Percentiles rank a stretch among this genome's conserved stretches.
Conservation (phyloP, 2,888 invertebrate species). For the Eupithecia subumbrata region DNA sequence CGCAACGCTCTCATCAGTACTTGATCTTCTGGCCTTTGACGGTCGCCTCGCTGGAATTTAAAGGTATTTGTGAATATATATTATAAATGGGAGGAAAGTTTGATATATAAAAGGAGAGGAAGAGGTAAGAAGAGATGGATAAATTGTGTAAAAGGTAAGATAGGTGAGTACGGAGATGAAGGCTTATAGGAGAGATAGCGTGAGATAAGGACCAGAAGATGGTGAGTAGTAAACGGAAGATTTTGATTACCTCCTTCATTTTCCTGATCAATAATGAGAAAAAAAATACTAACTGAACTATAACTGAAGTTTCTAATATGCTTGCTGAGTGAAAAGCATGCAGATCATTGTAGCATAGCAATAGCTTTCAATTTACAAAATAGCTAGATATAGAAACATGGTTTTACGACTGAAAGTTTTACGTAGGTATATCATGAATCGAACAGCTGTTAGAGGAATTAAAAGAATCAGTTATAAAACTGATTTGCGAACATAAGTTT, state of each 20-base stretch:
- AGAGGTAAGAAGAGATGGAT: background rate
- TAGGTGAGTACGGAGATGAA: background rate
- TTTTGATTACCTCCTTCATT: background rate
- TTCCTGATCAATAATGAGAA: background rate
- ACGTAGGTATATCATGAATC: background rate
- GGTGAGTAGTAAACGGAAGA: background rate
- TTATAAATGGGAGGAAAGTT: background rate
- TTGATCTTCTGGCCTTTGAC: slow-evolving; percentile 93
- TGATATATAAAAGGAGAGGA: background rate
- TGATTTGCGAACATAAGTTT: too few relatives aligned
- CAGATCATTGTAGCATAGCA: background rate
- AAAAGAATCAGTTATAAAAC: background rate
- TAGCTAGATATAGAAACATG: background rate
- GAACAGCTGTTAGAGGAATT: background rate
- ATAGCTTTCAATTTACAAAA: background rate
- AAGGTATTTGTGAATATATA: background rate
- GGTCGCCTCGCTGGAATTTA: slow-evolving; percentile 85
- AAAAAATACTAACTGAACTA: background rate
- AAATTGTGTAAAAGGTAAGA: background rate
- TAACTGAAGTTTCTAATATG: background rate
- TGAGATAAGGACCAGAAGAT: background rate
- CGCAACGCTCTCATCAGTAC: slow-evolving; percentile 96
- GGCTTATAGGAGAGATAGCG: background rate
- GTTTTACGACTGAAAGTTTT: background rate
- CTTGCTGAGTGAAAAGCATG: background rate